These are phyloP conservation scores for Eriosoma lanigerum DNA, from an alignment of 1,140 invertebrate species.

Conservation along the genomic window DNA sequence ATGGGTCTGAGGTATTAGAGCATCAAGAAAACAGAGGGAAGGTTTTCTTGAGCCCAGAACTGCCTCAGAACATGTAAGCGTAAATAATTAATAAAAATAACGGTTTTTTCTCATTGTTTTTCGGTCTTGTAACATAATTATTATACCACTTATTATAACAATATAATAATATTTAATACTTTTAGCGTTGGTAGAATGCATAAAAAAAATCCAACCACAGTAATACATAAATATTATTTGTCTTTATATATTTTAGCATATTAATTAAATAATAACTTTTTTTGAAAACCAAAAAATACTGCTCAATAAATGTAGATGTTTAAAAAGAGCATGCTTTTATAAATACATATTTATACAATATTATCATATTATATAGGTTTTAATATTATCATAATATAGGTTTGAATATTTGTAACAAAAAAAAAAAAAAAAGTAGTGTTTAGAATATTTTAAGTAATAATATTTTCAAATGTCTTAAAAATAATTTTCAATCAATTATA, in stretches of 20 bases:
- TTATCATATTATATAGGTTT: too few relatives aligned
- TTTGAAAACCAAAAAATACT: background rate
- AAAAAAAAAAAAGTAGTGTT: too few relatives aligned
- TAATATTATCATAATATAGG: too few relatives aligned
- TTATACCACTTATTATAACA: background rate
- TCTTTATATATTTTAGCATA: background rate
- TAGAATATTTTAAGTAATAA: too few relatives aligned
- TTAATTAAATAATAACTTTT: background rate
- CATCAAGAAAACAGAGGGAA: constrained; percentile 45
- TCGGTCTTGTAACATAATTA: background rate
- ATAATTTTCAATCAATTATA: background rate
- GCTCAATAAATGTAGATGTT: constrained; percentile 26
- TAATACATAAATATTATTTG: background rate
- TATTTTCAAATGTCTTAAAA: background rate
- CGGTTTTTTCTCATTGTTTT: constrained; percentile 32
- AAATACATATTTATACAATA: background rate
- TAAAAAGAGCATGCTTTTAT: constrained; percentile 8
- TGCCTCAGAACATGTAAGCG: constrained; percentile 30
- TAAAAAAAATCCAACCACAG: too few relatives aligned
- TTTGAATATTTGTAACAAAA: too few relatives aligned
- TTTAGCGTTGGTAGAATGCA: too few relatives aligned
- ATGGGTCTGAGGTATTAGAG: background rate
- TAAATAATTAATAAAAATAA: constrained; percentile 25
- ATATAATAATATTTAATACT: too few relatives aligned
- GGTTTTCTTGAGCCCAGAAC: constrained; percentile 27